Percentiles rank a stretch among this genome's conserved stretches.
Evolutionary conservation across 64 coral and sea anemone genomes (phyloP).

Genomic region (Anthopleura sola): DNA sequence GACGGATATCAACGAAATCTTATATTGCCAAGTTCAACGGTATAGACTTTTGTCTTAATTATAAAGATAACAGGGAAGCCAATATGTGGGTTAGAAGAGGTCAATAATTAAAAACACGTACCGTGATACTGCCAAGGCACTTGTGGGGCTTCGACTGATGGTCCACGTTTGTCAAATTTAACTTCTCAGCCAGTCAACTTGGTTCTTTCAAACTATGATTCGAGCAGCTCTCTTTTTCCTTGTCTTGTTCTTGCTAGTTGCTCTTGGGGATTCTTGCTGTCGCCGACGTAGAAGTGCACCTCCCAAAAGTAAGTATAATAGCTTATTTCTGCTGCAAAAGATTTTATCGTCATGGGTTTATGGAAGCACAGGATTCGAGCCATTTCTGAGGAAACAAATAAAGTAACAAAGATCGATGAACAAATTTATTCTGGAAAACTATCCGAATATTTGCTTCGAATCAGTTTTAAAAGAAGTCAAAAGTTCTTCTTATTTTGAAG

Average conservation of each 20-base stretch:
- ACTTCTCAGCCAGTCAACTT: neutral
- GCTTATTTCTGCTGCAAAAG: neutral
- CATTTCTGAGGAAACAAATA: neutral
- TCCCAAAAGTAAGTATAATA: neutral
- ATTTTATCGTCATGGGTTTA: neutral
- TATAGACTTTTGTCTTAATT: neutral
- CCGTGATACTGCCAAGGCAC: neutral
- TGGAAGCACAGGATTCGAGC: neutral
- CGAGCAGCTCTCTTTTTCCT: neutral
- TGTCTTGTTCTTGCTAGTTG: neutral
- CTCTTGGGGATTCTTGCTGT: neutral
- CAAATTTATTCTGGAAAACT: too few species aligned
- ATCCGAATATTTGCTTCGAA: too few species aligned
- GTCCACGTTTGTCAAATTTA: neutral
- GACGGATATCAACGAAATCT: too few species aligned
- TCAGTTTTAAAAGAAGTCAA: too few species aligned
- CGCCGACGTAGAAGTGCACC: neutral
- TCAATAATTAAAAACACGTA: constrained; percentile 1
- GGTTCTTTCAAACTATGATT: neutral
- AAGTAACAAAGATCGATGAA: too few species aligned
- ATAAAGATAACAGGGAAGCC: neutral
- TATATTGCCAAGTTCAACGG: too few species aligned
- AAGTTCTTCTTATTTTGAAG: too few species aligned
- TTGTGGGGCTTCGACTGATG: neutral
- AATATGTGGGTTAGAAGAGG: neutral